Percentiles rank a stretch among this genome's conserved stretches.
Conservation (phyloP, 92 coral and sea anemone species). For the Heliopora coerulea region DNA sequence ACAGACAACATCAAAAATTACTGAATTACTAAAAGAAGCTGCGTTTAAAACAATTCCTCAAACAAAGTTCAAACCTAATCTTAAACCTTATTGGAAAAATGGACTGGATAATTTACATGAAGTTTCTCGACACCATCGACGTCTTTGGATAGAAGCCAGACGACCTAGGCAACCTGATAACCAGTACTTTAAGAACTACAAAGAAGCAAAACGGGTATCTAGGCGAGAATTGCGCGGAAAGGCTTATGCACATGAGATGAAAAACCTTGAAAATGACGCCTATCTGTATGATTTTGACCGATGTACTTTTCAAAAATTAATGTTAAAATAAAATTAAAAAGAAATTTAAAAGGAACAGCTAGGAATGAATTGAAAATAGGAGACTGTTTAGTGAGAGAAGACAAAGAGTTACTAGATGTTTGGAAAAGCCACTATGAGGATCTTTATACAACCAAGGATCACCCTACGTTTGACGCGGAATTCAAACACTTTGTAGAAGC, state of each 20-base stretch:
- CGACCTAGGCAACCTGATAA: background rate
- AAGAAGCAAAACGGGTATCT: conserved; percentile 2
- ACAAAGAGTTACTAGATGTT: background rate
- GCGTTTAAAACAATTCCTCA: background rate
- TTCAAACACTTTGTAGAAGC: conserved; percentile 6
- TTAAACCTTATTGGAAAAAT: conserved; percentile 1
- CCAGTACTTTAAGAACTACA: conserved; percentile 1
- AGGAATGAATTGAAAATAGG: background rate
- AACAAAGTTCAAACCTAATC: background rate
- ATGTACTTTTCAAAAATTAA: background rate
- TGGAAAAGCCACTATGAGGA: conserved; percentile 3
- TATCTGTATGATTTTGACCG: conserved; percentile 4
- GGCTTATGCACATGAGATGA: background rate
- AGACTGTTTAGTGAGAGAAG: background rate
- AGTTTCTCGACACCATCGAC: background rate
- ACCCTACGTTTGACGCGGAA: background rate
- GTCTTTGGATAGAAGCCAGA: background rate
- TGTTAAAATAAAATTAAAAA: conserved; percentile 2
- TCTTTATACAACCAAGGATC: background rate
- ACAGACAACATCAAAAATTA: background rate
- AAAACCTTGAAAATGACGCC: conserved; percentile 1
- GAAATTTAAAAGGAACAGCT: background rate
- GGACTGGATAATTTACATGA: background rate
- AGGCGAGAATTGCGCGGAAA: conserved; percentile 9
- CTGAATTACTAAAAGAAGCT: background rate